Evolutionary conservation across 2,113 vertebrate genomes (phyloP), one percentile per base, ranked within the genome.

Genomic region (Conger conger): DNA sequence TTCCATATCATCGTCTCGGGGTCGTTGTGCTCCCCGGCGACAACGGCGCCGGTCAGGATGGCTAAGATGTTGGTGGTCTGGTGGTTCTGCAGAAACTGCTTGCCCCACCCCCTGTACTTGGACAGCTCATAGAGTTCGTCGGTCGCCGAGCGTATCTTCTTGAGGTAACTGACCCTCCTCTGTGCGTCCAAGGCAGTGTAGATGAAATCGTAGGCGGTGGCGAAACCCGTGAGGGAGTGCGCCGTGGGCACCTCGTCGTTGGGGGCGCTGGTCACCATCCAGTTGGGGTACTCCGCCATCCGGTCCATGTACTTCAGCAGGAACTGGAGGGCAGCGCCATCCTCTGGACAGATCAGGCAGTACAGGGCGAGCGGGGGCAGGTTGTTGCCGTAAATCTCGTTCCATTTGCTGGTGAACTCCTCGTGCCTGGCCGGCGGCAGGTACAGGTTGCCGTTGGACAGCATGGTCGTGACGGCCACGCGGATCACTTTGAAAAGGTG

Each of bases 311-410:
- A 99, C 80, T 97, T 97, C 3, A 98, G 89, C 80, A 94, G 93
- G 92, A 98, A 99, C 89, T 96, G 96, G 91, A 97, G 94, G 0
- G 98, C 97, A 42, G 95, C 92, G 73, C 95, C 95, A 92, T 99
- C 98, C 91, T 99, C 97, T 0, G 98, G 98, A 87, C 94, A 96
- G 54, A 99, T 88, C 86, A 99, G 93, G 93, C 98, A 99, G 92
- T 99, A 99, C 84, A 99, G 91, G 0, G 98, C 97, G 86, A 99
- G 91, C 45, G 97, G 96, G 84, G 98, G 97, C 88, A 99, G 93
- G 92, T 99, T 99, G 93, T 99, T 99, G n/a, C 98, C 99, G 82
- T 99, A 99, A 90, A 99, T 97, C 94, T 99, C 99, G 89, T 99
- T 99, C 99, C 99, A 99, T 94, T 98, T 99, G 82, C 97, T 95